Base-by-base conservation (phyloP, 2,888 invertebrate genomes). In the Drosophila subsilvestris region DNA sequence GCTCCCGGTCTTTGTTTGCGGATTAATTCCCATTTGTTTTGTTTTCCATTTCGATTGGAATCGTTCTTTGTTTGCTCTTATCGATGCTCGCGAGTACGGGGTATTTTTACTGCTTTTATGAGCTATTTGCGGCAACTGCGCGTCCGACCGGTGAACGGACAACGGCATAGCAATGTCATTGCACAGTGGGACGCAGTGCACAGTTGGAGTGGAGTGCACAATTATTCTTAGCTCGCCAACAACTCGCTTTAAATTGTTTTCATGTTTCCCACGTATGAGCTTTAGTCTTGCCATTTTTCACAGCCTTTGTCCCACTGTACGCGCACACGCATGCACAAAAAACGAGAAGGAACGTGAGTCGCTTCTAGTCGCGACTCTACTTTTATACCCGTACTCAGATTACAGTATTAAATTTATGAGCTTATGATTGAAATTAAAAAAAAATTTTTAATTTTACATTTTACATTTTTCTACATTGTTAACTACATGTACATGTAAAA, bases 11-110 rank as follows among this genome's bases (percentile, higher is more conserved):
- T 50, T 63, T 63, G 61, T 66, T 49, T 55, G 32, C 43, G 37
- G 57, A 79, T 78, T 66, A 51, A 76, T 68, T 77, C 78, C 65
- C 53, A 60, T 54, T 66, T 53, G 51, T 65, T 61, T 75, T 54
- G 57, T 25, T 59, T 65, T 59, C 45, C 54, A 45, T 51, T 42
- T 29, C 57, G 42, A 48, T 71, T 69, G 71, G 62, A 60, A 59
- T 63, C 42, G 14, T 67, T 61, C 84, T 72, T 83, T 83, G 80
- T 80, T 66, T 56, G 29, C 27, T 37, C 37, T 37, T 37, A 37
- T 37, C 18, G 9, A 25, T 32, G 37, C n/a, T 1, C 14, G n/a
- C 37, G n/a, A 37, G 37, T n/a, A n/a, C 37, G 37, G 37, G n/a
- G 37, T 37, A 37, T 37, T 37, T 37, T n/a, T 37, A 55, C 55